A percentile compares a stretch with the other conserved stretches of the same genome.
phyloP scores from a whole-genome alignment of 2,797 vertebrate genomes.

The Coranthus polyacanthus region DNA sequence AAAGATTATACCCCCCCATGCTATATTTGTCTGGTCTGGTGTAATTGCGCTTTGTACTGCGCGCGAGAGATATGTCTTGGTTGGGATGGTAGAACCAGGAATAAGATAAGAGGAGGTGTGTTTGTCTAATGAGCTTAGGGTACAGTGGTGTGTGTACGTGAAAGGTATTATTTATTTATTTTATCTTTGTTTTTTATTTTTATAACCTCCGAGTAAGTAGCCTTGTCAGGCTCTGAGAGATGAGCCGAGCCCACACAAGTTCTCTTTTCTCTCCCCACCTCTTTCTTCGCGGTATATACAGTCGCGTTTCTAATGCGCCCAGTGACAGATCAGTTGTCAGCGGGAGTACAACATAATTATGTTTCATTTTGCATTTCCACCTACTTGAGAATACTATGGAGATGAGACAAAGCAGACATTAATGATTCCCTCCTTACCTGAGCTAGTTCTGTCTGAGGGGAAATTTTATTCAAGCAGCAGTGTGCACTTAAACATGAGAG shows the following conservation, averaged over 20 bases:
- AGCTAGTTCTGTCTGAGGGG: constrained; percentile 72
- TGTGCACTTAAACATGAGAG: constrained; percentile 42
- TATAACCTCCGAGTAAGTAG: constrained; percentile 71
- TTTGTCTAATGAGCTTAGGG: constrained; percentile 75
- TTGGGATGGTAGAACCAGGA: constrained; percentile 35
- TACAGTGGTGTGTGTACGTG: constrained; percentile 44
- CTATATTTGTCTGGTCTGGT: constrained; percentile 65
- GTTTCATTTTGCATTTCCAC: constrained; percentile 74
- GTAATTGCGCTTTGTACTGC: constrained; percentile 59
- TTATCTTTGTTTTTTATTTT: constrained; percentile 62
- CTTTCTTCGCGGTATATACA: constrained; percentile 36
- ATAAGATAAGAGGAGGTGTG: constrained; percentile 53
- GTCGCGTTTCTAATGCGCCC: constrained; percentile 53
- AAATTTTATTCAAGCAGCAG: constrained; percentile 51
- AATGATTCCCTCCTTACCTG: constrained; percentile 69
- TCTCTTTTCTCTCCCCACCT: constrained; percentile 21
- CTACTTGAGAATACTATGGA: constrained; percentile 70
- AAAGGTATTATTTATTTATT: constrained; percentile 49
- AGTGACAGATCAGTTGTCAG: constrained; percentile 80
- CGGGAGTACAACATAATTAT: constrained; percentile 77
- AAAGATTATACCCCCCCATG: constrained; percentile 56
- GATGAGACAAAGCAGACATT: constrained; percentile 70
- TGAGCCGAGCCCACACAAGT: constrained; percentile 74
- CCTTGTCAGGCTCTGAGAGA: constrained; percentile 74
- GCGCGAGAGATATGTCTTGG: constrained; percentile 61